phyloP scores from a whole-genome alignment of 2,888 invertebrate genomes.

The Epistrophe eligans region DNA sequence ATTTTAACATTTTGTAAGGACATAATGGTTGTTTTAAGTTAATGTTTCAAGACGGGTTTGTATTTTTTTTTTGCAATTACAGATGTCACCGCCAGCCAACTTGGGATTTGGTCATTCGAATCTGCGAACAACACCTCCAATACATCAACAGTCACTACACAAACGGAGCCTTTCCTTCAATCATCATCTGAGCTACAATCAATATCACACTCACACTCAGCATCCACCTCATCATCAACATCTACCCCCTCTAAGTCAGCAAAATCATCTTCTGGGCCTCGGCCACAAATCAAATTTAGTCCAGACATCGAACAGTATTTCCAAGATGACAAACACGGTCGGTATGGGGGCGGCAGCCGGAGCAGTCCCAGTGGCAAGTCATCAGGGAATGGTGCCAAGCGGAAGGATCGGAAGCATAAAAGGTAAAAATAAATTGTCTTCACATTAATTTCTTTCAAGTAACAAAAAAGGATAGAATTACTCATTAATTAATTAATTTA shows the following conservation, averaged over 20 bases:
- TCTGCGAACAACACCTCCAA: conserved; percentile 85
- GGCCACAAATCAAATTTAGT: conserved; percentile 84
- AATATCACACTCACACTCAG: conserved; percentile 85
- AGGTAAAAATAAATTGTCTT: too few relatives aligned
- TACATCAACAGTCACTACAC: conserved; percentile 86
- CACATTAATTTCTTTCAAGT: too few relatives aligned
- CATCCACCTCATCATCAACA: conserved; percentile 85
- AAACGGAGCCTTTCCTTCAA: conserved; percentile 89
- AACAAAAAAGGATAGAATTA: too few relatives aligned
- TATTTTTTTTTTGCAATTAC: conserved; percentile 76
- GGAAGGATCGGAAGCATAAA: conserved; percentile 86
- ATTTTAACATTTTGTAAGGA: background rate
- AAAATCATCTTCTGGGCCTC: conserved; percentile 85
- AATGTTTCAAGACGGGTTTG: conserved; percentile 13
- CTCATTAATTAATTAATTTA: too few relatives aligned
- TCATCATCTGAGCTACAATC: conserved; percentile 89
- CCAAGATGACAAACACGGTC: conserved; percentile 84
- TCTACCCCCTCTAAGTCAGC: conserved; percentile 85
- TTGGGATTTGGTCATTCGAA: conserved; percentile 80
- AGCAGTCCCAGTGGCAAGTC: conserved; percentile 78
- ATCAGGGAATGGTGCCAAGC: conserved; percentile 84
- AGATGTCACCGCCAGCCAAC: conserved; percentile 87
- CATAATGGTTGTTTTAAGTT: conserved; percentile 27
- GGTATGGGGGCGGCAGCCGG: conserved; percentile 74
- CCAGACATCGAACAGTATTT: conserved; percentile 86